phyloP scores from a whole-genome alignment of 2,888 invertebrate genomes.

The Dendrolimus houi region DNA sequence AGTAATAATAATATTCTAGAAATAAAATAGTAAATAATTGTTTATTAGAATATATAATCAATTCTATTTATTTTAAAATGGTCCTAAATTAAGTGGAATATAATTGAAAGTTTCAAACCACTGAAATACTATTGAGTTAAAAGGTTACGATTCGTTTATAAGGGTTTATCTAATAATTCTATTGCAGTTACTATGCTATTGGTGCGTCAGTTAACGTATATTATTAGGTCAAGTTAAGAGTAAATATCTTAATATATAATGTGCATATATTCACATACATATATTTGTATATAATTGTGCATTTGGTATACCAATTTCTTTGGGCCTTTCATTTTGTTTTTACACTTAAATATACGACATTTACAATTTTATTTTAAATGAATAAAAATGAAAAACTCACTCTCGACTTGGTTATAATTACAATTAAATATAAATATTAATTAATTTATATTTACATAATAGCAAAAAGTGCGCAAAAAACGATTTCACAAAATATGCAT shows the following conservation, averaged over 20 bases:
- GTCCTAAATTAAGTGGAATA: too few species aligned
- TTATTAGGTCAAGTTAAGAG: constrained; percentile 30
- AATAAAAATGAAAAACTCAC: constrained; percentile 40
- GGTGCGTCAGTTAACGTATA: constrained; percentile 43
- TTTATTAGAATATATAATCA: too few species aligned
- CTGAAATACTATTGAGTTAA: too few species aligned
- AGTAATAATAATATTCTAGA: not conserved
- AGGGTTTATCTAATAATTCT: not conserved
- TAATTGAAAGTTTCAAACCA: too few species aligned
- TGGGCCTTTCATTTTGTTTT: constrained; percentile 61
- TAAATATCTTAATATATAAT: constrained; percentile 35
- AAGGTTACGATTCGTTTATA: not conserved
- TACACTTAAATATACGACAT: constrained; percentile 40
- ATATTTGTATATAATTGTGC: constrained; percentile 61
- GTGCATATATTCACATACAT: constrained; percentile 46
- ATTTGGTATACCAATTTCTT: constrained; percentile 66
- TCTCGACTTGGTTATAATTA: constrained; percentile 39
- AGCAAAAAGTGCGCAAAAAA: constrained; percentile 75
- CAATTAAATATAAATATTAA: constrained; percentile 35
- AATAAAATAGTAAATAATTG: constrained; percentile 6
- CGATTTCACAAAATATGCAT: constrained; percentile 74
- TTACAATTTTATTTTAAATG: constrained; percentile 11
- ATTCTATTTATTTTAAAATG: too few species aligned
- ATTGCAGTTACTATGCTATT: constrained; percentile 46
- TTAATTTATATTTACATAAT: constrained; percentile 60